A percentile compares a stretch with the other conserved stretches of the same genome.
phyloP scores from a whole-genome alignment of 2,113 vertebrate genomes.

The Semicossyphus pulcher region DNA sequence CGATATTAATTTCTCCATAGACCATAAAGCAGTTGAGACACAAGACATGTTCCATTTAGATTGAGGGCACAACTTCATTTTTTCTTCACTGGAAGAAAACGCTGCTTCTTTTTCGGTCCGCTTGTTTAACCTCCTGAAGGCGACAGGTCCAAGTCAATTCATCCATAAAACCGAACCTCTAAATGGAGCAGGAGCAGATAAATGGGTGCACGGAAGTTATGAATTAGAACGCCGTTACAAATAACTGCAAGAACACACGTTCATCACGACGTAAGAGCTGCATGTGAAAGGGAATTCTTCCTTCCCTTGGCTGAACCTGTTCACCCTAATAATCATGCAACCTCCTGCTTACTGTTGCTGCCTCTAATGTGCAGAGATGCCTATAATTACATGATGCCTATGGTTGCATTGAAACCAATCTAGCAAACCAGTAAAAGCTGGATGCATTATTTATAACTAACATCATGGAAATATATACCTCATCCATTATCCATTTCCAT shows the following conservation, averaged over 20 bases:
- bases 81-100: conserved; percentile 11
- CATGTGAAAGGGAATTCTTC: neutral
- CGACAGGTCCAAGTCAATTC: conserved; percentile 4
- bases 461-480: neutral
- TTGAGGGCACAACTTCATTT: neutral
- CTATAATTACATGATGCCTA: neutral
- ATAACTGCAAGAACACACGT: neutral
- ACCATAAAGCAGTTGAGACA: conserved; percentile 11
- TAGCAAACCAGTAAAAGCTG: neutral
- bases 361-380: neutral
- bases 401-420: neutral
- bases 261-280: neutral
- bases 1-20: conserved; percentile 1
- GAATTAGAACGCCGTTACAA: conserved; percentile 14
- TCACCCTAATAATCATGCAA: neutral
- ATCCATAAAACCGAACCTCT: conserved; percentile 15
- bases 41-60: conserved; percentile 22
- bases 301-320: neutral
- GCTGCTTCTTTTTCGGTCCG: neutral
- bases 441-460: neutral
- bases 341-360: neutral
- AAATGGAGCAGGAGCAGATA: conserved; percentile 14
- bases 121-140: neutral
- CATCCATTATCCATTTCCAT: neutral
- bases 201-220: neutral